Percentiles rank a stretch among this genome's conserved stretches.
phyloP scores from a whole-genome alignment of 2,888 invertebrate species.

The Ypsolopha scabrella region DNA sequence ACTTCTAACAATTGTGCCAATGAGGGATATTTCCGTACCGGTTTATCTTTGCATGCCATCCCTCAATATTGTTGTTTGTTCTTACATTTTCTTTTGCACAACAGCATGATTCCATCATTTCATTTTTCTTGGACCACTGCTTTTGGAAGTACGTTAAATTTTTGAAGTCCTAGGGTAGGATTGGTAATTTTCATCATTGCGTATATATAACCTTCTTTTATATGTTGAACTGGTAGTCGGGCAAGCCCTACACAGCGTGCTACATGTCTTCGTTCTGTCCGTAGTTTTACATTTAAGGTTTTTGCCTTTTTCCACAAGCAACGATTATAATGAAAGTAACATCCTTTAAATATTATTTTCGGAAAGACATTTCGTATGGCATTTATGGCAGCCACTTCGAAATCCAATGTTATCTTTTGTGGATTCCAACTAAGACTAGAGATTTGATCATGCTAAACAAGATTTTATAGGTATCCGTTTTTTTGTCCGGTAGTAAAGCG shows the following conservation, averaged over 20 bases:
- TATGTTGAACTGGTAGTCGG: constrained; percentile 2
- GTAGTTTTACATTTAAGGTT: constrained; percentile 5
- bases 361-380: constrained; percentile 2
- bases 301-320: constrained; percentile 5
- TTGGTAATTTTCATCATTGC: not conserved
- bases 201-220: not conserved
- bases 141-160: not conserved
- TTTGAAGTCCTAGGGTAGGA: not conserved
- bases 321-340: constrained; percentile 5
- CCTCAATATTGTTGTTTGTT: not conserved
- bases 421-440: no score
- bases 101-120: constrained; percentile 1
- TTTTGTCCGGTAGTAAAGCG: no score
- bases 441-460: no score
- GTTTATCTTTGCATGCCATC: not conserved
- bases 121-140: constrained; percentile 3
- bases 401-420: constrained; percentile 5
- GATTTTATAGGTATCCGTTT: no score
- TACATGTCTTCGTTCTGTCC: constrained; percentile 3
- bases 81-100: not conserved
- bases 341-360: constrained; percentile 4
- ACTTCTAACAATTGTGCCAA: no score
- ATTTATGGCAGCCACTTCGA: constrained; percentile 6
- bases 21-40: no score
- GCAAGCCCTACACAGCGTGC: constrained; percentile 5